phyloP scores from a whole-genome alignment of 2,888 invertebrate genomes.

The Barypeithes pellucidus region DNA sequence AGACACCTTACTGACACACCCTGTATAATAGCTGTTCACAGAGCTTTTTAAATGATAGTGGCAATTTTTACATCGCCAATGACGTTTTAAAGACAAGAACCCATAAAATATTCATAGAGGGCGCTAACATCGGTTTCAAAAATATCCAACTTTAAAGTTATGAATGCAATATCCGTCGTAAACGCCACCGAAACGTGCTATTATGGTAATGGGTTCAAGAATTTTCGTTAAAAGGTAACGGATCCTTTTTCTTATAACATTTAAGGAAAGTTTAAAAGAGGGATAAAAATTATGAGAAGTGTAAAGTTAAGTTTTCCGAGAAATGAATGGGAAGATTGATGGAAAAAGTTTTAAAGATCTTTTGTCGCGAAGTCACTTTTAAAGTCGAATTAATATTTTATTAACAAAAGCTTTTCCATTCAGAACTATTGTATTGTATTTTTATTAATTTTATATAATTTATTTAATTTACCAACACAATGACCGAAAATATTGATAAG shows the following conservation, averaged over 20 bases:
- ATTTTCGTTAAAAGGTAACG: conserved; percentile 30
- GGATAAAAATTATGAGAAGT: conserved; percentile 26
- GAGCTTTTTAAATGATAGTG: no score
- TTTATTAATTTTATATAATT: no score
- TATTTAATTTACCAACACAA: no score
- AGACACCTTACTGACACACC: no score
- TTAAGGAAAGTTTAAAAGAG: conserved; percentile 14
- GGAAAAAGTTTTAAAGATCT: background rate
- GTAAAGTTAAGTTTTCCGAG: conserved; percentile 7
- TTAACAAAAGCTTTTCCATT: no score
- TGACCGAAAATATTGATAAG: no score
- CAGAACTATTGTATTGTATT: no score
- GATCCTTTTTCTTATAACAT: conserved; percentile 23
- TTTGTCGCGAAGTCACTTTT: background rate
- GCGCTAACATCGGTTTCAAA: conserved; percentile 4
- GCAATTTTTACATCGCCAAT: no score
- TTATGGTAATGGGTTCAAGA: conserved; percentile 27
- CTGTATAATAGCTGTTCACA: no score
- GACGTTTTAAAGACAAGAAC: conserved; percentile 14
- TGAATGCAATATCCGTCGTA: conserved; percentile 26
- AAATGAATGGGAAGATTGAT: conserved; percentile 5
- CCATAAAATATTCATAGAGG: conserved; percentile 11
- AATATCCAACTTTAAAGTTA: conserved; percentile 16
- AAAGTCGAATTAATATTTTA: no score
- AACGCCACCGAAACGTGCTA: conserved; percentile 19